These are phyloP conservation scores for Illadopsis cleaveri DNA, from an alignment of 2,113 vertebrate species.

Conservation along the genomic window DNA sequence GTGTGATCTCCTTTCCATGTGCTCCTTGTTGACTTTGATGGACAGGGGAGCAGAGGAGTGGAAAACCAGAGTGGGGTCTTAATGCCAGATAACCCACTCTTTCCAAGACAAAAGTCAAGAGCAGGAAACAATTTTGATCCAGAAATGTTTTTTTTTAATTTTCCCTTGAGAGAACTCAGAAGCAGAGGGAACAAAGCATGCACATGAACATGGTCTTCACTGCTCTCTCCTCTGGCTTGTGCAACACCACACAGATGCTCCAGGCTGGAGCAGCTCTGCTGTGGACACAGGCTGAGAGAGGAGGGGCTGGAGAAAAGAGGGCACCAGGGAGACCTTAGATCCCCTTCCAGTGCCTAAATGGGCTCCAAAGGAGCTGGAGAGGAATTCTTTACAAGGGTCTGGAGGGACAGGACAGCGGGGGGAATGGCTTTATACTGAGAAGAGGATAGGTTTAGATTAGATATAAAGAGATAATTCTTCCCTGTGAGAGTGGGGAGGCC, in stretches of 20 bases:
- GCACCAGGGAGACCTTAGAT: neutral
- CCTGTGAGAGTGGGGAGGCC: too few relatives aligned
- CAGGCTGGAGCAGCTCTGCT: neutral
- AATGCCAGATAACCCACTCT: neutral
- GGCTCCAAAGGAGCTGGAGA: neutral
- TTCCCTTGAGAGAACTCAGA: accelerated
- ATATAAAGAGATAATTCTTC: neutral
- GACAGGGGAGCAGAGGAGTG: neutral
- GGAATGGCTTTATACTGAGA: neutral
- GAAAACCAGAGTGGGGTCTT: neutral
- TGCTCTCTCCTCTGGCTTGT: neutral
- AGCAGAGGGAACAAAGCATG: neutral
- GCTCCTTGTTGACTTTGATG: neutral
- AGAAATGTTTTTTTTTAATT: neutral
- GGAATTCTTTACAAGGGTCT: neutral
- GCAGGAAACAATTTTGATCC: neutral
- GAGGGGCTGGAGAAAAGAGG: neutral
- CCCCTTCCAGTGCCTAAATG: neutral
- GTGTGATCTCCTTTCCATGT: accelerated
- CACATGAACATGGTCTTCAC: neutral
- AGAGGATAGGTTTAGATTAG: neutral
- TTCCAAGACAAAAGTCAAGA: neutral
- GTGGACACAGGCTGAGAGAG: too few relatives aligned
- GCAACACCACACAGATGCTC: neutral
- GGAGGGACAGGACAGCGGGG: neutral